Base-by-base conservation (phyloP, 2,888 invertebrate genomes). In the Orchesella flavescens region DNA sequence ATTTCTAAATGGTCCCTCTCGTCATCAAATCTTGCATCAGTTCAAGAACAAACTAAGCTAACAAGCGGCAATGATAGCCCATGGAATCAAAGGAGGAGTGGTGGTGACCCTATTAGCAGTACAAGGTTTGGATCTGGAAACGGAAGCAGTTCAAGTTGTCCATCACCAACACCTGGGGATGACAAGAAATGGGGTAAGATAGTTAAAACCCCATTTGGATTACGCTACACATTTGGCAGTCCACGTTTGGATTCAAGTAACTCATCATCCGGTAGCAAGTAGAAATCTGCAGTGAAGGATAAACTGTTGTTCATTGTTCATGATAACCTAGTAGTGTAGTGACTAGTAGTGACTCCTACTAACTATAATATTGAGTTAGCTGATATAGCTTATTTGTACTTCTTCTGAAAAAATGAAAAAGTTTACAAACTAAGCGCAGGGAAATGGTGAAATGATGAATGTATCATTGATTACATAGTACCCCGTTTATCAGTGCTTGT, bases 141-240 rank as follows among this genome's bases (percentile, higher is more conserved):
- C 21, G 21, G 34, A 9, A 85, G 72, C 57, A 49, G 49, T 34
- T 34, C 34, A 2, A 65, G 82, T 34, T 76, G 75, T 21, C 76
- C 79, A 9, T 75, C 73, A 24, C 76, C 74, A 1, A 74, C 84
- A 55, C 76, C 84, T 34, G 83, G 84, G 17, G 85, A 85, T 59
- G 77, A 85, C 49, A 88, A 87, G 61, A 87, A 88, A 55, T 88
- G 88, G 88, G 88, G 88, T 0, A 86, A 87, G 61, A 86, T 87
- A 75, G 87, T 88, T 5, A 88, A 88, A 80, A 87, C 88, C 13
- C 88, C 88, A 3, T 88, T 88, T 85, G 88, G 88, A n/a, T 75
- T 88, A 15, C 75, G 88, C 4, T 88, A 88, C 74, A 88, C 88
- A 24, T 88, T 88, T 81, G 88, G 88, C 9, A 83, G 83, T 68